Evolutionary conservation across 2,888 invertebrate genomes (phyloP).

Genomic region (Drosophila birchii): DNA sequence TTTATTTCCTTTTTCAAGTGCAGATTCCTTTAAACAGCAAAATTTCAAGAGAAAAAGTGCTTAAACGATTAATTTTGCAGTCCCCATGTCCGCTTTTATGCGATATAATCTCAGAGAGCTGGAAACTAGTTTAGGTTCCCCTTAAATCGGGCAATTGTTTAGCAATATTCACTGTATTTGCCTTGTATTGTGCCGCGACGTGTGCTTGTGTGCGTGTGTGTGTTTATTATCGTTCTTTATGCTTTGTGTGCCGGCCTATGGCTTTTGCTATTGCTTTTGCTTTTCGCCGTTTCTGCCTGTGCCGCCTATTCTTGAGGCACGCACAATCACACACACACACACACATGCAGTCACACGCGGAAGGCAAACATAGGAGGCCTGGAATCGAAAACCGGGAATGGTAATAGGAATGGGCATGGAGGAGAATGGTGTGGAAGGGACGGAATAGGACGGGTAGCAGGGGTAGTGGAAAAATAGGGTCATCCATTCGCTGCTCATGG

Average conservation of each 20-base stretch:
- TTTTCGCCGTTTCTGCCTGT: conserved; percentile 39
- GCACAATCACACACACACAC: conserved; percentile 41
- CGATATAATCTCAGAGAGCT: conserved; percentile 1
- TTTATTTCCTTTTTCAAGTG: not conserved
- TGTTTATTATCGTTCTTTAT: conserved; percentile 71
- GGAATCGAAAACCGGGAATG: conserved; percentile 52
- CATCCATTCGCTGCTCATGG: conserved; percentile 56
- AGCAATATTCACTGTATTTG: conserved; percentile 35
- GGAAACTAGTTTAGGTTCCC: conserved; percentile 6
- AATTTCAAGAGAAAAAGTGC: not conserved
- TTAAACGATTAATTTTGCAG: not conserved
- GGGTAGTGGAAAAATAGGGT: conserved; percentile 64
- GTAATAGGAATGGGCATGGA: conserved; percentile 45
- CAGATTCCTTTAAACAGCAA: not conserved
- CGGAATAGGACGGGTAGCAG: conserved; percentile 16
- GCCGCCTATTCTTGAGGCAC: conserved; percentile 66
- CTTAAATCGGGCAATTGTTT: conserved; percentile 12
- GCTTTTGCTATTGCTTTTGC: conserved; percentile 35
- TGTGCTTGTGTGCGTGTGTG: conserved; percentile 40
- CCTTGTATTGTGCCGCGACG: conserved; percentile 21
- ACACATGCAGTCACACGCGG: conserved; percentile 38
- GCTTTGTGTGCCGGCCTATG: conserved; percentile 67
- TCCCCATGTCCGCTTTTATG: not conserved
- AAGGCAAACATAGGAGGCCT: conserved; percentile 21
- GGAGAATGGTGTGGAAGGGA: conserved; percentile 22